These are phyloP conservation scores for Acromyrmex charruanus DNA, from an alignment of 1,140 invertebrate species.

Conservation along the genomic window DNA sequence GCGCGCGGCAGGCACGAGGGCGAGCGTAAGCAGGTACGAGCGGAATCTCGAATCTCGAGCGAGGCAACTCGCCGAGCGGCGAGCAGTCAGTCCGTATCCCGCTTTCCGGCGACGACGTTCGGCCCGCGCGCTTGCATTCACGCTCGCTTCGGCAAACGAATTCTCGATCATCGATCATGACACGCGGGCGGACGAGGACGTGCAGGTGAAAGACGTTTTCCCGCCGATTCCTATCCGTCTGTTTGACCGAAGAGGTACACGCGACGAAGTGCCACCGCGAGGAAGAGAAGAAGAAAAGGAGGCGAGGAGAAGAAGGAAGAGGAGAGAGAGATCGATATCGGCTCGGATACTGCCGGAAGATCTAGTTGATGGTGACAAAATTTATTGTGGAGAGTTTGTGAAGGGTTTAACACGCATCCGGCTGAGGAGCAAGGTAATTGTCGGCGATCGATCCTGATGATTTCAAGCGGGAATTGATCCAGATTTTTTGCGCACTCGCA, in stretches of 20 bases:
- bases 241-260: not conserved
- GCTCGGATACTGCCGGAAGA: not conserved
- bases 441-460: not conserved
- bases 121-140: not conserved
- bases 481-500: not conserved
- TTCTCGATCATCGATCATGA: slow-evolving; percentile 63
- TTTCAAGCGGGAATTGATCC: not conserved
- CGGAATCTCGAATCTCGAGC: slow-evolving; percentile 65
- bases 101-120: slow-evolving; percentile 67
- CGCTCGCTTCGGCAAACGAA: slow-evolving; percentile 33
- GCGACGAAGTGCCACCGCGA: not conserved
- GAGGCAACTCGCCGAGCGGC: slow-evolving; percentile 59
- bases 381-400: slow-evolving; percentile 47
- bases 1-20: slow-evolving; percentile 16
- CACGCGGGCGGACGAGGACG: slow-evolving; percentile 57
- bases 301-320: not conserved
- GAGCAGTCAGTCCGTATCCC: slow-evolving; percentile 73
- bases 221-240: not conserved
- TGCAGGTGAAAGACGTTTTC: slow-evolving; percentile 63
- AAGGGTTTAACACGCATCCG: slow-evolving; percentile 10
- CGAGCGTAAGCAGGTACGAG: slow-evolving; percentile 41
- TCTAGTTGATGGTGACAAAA: slow-evolving; percentile 45
- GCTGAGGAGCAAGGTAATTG: slow-evolving; percentile 44
- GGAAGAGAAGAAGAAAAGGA: not conserved
- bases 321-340: not conserved